These are phyloP conservation scores for Poeciliopsis gracilis DNA, from an alignment of 2,797 vertebrate genomes.

Conservation along the genomic window DNA sequence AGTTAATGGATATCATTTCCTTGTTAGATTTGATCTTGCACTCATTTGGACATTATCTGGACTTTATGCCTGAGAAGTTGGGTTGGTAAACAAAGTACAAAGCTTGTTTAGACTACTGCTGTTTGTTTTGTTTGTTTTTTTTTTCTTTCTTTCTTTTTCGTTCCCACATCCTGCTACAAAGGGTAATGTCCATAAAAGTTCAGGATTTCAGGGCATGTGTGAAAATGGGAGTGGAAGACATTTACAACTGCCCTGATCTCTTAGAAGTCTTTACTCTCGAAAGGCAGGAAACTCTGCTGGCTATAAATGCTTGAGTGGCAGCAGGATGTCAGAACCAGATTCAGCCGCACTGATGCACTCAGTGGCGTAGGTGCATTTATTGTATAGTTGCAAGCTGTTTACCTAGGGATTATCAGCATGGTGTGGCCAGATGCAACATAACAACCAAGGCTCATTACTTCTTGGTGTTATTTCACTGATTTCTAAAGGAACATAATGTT, in stretches of 20 bases:
- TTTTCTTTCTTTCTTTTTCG: background rate
- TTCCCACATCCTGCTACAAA: constrained; percentile 6
- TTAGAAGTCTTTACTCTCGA: constrained; percentile 28
- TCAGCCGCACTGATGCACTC: background rate
- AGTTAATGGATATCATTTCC: background rate
- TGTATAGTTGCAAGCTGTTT: constrained; percentile 50
- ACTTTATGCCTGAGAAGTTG: background rate
- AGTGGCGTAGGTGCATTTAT: constrained; percentile 23
- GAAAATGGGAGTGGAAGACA: constrained; percentile 17
- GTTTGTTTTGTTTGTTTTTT: background rate
- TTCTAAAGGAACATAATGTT: constrained; percentile 34
- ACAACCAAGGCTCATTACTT: constrained; percentile 25
- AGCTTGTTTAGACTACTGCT: background rate
- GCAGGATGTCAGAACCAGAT: constrained; percentile 36
- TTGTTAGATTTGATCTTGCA: background rate
- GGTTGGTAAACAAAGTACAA: background rate
- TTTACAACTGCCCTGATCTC: constrained; percentile 28
- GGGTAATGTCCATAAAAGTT: constrained; percentile 8
- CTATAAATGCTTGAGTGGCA: constrained; percentile 49
- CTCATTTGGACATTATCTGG: constrained; percentile 5
- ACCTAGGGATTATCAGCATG: constrained; percentile 45
- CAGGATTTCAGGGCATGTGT: constrained; percentile 8
- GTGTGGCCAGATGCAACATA: constrained; percentile 13
- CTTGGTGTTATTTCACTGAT: constrained; percentile 15
- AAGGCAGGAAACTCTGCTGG: constrained; percentile 43